phyloP scores from a whole-genome alignment of 2,888 invertebrate genomes.

The Drosophila quinaria region DNA sequence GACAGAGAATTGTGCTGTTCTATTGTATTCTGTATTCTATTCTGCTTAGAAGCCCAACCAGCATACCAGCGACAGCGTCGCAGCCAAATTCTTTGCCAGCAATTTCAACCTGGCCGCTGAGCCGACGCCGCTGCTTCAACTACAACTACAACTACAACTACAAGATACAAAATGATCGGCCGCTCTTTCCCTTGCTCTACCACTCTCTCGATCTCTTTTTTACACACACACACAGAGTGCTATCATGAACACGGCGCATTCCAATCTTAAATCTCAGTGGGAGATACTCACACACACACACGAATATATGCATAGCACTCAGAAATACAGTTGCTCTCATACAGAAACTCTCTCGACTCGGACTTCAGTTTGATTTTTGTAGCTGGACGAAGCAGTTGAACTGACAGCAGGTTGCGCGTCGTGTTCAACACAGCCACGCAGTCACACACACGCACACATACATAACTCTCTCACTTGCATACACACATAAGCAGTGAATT shows the following conservation, averaged over 20 bases:
- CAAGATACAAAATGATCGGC: conserved; percentile 58
- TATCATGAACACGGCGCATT: conserved; percentile 78
- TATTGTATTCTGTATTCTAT: conserved; percentile 49
- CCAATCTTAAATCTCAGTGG: conserved; percentile 82
- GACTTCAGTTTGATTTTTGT: conserved; percentile 82
- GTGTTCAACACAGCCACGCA: conserved; percentile 36
- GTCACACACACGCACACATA: conserved; percentile 8
- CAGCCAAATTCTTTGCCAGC: conserved; percentile 67
- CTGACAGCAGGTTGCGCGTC: conserved; percentile 65
- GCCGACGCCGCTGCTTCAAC: conserved; percentile 41
- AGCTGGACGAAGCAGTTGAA: conserved; percentile 81
- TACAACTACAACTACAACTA: conserved; percentile 42
- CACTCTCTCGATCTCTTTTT: conserved; percentile 29
- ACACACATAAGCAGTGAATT: conserved; percentile 16
- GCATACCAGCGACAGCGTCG: conserved; percentile 53
- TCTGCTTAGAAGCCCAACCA: conserved; percentile 54
- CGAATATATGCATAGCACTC: conserved; percentile 38
- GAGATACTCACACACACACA: conserved; percentile 54
- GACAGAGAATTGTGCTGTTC: conserved; percentile 46
- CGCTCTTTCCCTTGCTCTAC: conserved; percentile 37
- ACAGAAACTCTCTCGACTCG: conserved; percentile 60
- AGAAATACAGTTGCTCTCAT: conserved; percentile 58
- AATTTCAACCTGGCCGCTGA: conserved; percentile 67
- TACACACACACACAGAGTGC: conserved; percentile 27
- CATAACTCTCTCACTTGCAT: conserved; percentile 19